Percentiles rank a stretch among this genome's conserved stretches.
phyloP scores from a whole-genome alignment of 2,797 vertebrate genomes.

The Labeo calbasu region DNA sequence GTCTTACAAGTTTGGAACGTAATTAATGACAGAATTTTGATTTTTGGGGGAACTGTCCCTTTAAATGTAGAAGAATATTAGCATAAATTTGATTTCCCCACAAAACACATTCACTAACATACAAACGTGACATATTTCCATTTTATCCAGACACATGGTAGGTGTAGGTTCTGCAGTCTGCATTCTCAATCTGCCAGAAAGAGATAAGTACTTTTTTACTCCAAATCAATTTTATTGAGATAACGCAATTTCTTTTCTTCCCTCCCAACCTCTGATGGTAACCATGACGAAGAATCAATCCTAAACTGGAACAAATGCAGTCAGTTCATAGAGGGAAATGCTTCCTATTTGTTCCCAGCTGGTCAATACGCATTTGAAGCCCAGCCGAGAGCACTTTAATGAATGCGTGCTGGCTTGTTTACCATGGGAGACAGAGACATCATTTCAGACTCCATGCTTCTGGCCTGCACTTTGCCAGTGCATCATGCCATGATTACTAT shows the following conservation, averaged over 20 bases:
- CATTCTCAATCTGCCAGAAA: constrained; percentile 62
- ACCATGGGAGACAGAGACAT: constrained; percentile 69
- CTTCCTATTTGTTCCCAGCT: constrained; percentile 74
- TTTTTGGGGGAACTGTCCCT: too few relatives aligned
- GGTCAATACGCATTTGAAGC: constrained; percentile 75
- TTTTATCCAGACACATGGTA: not conserved
- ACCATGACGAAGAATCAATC: constrained; percentile 76
- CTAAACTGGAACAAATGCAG: constrained; percentile 76
- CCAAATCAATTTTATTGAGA: constrained; percentile 70
- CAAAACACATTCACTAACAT: not conserved
- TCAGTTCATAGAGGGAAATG: constrained; percentile 73
- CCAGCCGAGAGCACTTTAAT: constrained; percentile 71
- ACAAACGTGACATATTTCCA: constrained; percentile 28
- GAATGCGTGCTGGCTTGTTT: constrained; percentile 75
- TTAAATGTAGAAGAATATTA: constrained; percentile 26
- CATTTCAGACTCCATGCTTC: constrained; percentile 66
- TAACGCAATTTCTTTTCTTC: constrained; percentile 69
- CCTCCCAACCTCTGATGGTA: constrained; percentile 63
- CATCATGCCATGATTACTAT: constrained; percentile 63
- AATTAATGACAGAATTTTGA: not conserved
- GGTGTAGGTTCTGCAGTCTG: constrained; percentile 51
- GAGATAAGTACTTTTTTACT: constrained; percentile 51
- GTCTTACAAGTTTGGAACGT: too few relatives aligned
- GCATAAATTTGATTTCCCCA: not conserved
- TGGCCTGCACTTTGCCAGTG: constrained; percentile 61